A percentile compares a stretch with the other conserved stretches of the same genome.
Conservation (phyloP, 92 coral and sea anemone genomes). For the Muricea muricata region DNA sequence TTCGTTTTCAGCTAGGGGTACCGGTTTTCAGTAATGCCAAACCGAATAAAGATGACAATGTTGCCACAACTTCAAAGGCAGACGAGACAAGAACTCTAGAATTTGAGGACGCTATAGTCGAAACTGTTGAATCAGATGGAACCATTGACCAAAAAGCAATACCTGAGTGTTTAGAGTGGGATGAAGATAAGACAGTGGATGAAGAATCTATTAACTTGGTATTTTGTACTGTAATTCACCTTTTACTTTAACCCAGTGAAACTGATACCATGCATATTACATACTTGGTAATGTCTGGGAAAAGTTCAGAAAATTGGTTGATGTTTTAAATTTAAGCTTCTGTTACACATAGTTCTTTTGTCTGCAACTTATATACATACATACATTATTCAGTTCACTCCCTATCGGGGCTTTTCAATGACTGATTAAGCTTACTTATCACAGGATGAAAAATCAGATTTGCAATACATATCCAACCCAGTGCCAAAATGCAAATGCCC, state of each 20-base stretch:
- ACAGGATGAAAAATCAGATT: too few species aligned
- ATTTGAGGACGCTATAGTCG: background rate
- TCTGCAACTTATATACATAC: too few species aligned
- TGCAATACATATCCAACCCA: too few species aligned
- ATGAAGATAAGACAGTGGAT: background rate
- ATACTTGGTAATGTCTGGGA: constrained; percentile 55
- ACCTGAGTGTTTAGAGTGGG: background rate
- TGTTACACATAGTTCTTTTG: too few species aligned
- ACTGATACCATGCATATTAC: too few species aligned
- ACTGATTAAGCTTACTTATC: too few species aligned
- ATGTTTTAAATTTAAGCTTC: too few species aligned
- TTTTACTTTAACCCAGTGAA: too few species aligned
- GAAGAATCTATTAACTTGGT: background rate
- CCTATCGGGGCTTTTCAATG: too few species aligned
- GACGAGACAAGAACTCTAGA: background rate
- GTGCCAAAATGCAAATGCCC: too few species aligned
- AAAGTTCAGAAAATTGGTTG: constrained; percentile 6
- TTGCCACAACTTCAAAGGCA: background rate
- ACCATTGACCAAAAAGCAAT: background rate
- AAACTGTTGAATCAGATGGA: background rate
- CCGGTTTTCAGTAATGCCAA: background rate
- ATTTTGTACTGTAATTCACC: too few species aligned
- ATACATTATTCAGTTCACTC: too few species aligned
- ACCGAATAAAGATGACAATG: background rate
- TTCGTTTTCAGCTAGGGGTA: background rate